These are phyloP conservation scores for Larimichthys crocea DNA, from an alignment of 2,113 vertebrate genomes.

Conservation along the genomic window DNA sequence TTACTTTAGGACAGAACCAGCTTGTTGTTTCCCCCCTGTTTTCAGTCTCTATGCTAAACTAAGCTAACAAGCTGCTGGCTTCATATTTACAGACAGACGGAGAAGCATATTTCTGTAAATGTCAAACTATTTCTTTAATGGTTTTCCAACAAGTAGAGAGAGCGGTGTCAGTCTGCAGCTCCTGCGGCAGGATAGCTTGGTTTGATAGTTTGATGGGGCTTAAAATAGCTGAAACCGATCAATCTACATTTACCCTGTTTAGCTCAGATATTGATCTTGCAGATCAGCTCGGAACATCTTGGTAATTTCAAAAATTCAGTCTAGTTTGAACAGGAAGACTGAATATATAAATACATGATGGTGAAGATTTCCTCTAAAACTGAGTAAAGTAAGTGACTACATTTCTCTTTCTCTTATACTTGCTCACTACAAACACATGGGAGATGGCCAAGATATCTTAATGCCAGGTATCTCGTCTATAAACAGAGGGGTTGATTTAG, in stretches of 20 bases:
- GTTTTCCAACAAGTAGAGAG: neutral
- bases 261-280: neutral
- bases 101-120: neutral
- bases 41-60: neutral
- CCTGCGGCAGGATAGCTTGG: neutral
- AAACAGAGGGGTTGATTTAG: conserved; percentile 15
- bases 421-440: neutral
- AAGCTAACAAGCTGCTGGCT: neutral
- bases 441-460: neutral
- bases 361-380: neutral
- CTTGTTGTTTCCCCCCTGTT: neutral
- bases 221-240: conserved; percentile 1
- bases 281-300: neutral
- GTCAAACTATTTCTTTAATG: neutral
- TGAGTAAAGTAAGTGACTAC: no score
- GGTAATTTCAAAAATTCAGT: neutral
- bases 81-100: neutral
- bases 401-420: neutral
- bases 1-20: neutral
- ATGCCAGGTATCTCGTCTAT: neutral
- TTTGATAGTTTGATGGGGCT: neutral
- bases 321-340: neutral
- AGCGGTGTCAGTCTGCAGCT: conserved; percentile 1
- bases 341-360: neutral
- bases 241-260: neutral